Conservation (phyloP, 1,140 invertebrate species). For the Eupristina koningsbergeri region DNA sequence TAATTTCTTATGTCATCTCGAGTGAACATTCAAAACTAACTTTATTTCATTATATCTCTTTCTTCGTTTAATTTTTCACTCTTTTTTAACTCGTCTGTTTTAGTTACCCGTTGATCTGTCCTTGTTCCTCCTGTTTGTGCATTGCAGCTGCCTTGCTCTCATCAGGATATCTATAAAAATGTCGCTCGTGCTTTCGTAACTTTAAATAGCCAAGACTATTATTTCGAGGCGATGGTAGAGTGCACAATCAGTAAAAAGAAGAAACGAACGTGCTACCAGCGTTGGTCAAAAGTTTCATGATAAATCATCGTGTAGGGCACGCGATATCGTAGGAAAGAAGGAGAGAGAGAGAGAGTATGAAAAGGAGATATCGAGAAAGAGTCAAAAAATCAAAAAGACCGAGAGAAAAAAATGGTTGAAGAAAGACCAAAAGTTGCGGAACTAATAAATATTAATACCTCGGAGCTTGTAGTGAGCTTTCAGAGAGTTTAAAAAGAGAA, state of each 20-base stretch:
- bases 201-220: conserved; percentile 49
- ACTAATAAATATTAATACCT: conserved; percentile 56
- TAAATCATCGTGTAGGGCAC: conserved; percentile 48
- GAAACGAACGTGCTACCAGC: not conserved
- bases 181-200: conserved; percentile 47
- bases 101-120: conserved; percentile 33
- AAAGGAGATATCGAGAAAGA: not conserved
- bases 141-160: not conserved
- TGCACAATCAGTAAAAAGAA: not conserved
- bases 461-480: conserved; percentile 27
- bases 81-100: conserved; percentile 12
- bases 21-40: not conserved
- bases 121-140: not conserved
- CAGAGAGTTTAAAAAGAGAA: too few relatives aligned
- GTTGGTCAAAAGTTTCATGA: conserved; percentile 44
- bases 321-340: not conserved
- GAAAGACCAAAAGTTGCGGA: conserved; percentile 50
- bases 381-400: not conserved
- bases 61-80: not conserved
- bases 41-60: conserved; percentile 10
- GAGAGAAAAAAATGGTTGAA: conserved; percentile 9
- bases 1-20: not conserved
- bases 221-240: conserved; percentile 38
- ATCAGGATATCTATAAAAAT: conserved; percentile 51
- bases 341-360: not conserved